These are phyloP conservation scores for Glyphotaelius pellucidus DNA, from an alignment of 2,888 invertebrate species.

Conservation along the genomic window DNA sequence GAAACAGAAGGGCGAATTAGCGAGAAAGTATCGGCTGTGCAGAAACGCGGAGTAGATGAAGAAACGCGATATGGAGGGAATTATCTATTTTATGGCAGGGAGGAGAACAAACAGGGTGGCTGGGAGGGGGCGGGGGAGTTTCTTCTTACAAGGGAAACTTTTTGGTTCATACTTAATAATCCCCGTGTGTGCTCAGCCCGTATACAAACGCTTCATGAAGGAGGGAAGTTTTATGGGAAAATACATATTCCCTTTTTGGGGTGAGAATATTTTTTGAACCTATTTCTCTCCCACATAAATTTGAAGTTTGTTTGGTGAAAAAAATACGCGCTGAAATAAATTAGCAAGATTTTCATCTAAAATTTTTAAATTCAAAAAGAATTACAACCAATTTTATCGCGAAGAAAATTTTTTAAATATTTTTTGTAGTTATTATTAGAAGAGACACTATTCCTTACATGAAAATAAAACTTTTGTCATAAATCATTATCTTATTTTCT, in stretches of 20 bases:
- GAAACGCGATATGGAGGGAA: constrained; percentile 57
- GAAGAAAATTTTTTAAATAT: background rate
- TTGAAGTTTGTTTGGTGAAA: background rate
- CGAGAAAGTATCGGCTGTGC: background rate
- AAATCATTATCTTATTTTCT: background rate
- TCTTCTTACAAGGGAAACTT: constrained; percentile 54
- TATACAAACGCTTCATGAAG: constrained; percentile 48
- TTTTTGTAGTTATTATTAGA: background rate
- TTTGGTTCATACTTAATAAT: constrained; percentile 63
- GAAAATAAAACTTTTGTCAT: background rate
- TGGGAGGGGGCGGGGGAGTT: background rate
- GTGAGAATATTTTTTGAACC: background rate
- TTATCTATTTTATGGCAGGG: constrained; percentile 58
- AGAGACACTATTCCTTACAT: background rate
- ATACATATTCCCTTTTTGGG: constrained; percentile 1
- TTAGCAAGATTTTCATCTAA: background rate
- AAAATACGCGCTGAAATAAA: background rate
- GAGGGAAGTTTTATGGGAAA: constrained; percentile 28
- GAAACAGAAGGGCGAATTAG: background rate
- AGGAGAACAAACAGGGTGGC: constrained; percentile 53
- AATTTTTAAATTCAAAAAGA: background rate
- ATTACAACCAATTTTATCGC: background rate
- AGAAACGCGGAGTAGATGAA: constrained; percentile 32
- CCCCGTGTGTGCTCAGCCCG: constrained; percentile 55
- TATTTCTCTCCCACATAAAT: background rate